Percentiles rank a stretch among this genome's conserved stretches.
phyloP scores from a whole-genome alignment of 1,140 invertebrate genomes.

The Drosophila suzukii region DNA sequence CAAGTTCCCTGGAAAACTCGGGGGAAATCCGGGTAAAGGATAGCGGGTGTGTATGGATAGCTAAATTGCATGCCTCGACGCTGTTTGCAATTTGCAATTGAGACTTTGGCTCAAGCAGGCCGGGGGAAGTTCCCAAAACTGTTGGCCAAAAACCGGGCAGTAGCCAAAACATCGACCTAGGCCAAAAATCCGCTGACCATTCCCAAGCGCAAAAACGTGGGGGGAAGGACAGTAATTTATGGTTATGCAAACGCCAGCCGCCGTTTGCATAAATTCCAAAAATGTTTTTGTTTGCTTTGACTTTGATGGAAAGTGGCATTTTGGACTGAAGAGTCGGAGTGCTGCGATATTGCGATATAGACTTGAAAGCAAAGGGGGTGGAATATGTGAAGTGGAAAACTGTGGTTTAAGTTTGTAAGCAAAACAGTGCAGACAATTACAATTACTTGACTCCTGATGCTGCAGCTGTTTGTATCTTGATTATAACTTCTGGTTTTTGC shows the following conservation, averaged over 20 bases:
- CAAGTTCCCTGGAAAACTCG: slow-evolving; percentile 23
- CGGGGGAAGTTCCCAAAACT: not conserved
- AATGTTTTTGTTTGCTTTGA: slow-evolving; percentile 74
- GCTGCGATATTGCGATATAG: not conserved
- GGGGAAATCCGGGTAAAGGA: slow-evolving; percentile 7
- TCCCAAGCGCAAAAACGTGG: slow-evolving; percentile 7
- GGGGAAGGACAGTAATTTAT: slow-evolving; percentile 58
- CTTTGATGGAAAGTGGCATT: slow-evolving; percentile 61
- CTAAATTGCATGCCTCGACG: slow-evolving; percentile 77
- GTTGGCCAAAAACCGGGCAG: slow-evolving; percentile 4
- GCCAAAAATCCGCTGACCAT: slow-evolving; percentile 39
- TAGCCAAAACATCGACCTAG: slow-evolving; percentile 13
- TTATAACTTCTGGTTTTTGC: not conserved
- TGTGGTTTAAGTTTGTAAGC: slow-evolving; percentile 14
- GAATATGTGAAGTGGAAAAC: slow-evolving; percentile 45
- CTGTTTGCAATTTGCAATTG: slow-evolving; percentile 81
- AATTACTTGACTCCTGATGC: slow-evolving; percentile 24
- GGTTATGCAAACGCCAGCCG: slow-evolving; percentile 53
- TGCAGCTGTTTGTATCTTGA: slow-evolving; percentile 21
- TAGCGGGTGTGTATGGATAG: slow-evolving; percentile 15
- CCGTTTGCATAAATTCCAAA: slow-evolving; percentile 79
- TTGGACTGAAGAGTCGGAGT: slow-evolving; percentile 4
- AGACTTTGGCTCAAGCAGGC: slow-evolving; percentile 58
- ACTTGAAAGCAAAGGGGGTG: slow-evolving; percentile 11
- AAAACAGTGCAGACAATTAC: slow-evolving; percentile 15